Conservation (phyloP, 1,140 invertebrate genomes). For the Drosophila sturtevanti region DNA sequence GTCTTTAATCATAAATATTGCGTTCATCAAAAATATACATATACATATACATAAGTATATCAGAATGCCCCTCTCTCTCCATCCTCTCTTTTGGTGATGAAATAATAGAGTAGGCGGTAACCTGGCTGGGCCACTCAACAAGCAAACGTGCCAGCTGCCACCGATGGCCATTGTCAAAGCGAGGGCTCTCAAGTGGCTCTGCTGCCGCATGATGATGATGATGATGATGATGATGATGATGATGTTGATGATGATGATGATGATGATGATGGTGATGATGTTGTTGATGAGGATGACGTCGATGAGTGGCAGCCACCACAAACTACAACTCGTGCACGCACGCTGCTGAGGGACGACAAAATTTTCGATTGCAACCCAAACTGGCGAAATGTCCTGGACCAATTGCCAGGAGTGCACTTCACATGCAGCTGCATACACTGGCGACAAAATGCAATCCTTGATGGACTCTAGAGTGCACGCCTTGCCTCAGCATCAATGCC, state of each 20-base stretch:
- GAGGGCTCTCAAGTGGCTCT: slow-evolving; percentile 56
- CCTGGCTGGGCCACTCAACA: slow-evolving; percentile 54
- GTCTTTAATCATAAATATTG: slow-evolving; percentile 69
- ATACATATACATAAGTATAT: not conserved
- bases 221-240: slow-evolving; percentile 17
- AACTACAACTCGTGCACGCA: slow-evolving; percentile 78
- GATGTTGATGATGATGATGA: slow-evolving; percentile 40
- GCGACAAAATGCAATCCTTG: slow-evolving; percentile 64
- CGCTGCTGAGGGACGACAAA: slow-evolving; percentile 35
- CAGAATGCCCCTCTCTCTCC: slow-evolving; percentile 1
- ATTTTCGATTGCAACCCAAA: slow-evolving; percentile 63
- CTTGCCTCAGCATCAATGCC: not conserved
- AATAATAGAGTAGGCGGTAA: not conserved
- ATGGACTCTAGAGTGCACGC: slow-evolving; percentile 56
- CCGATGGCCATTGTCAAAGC: slow-evolving; percentile 62
- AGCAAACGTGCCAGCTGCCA: slow-evolving; percentile 75
- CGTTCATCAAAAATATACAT: too few relatives aligned
- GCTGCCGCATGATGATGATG: slow-evolving; percentile 32
- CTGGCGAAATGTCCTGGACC: slow-evolving; percentile 64
- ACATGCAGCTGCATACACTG: slow-evolving; percentile 50
- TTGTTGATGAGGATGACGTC: slow-evolving; percentile 18
- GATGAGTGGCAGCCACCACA: slow-evolving; percentile 60
- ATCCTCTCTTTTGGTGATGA: not conserved
- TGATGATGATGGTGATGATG: slow-evolving; percentile 34
- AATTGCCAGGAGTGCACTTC: slow-evolving; percentile 61